Base-by-base conservation (phyloP, 2,888 invertebrate genomes). In the Limnephilus auricula region DNA sequence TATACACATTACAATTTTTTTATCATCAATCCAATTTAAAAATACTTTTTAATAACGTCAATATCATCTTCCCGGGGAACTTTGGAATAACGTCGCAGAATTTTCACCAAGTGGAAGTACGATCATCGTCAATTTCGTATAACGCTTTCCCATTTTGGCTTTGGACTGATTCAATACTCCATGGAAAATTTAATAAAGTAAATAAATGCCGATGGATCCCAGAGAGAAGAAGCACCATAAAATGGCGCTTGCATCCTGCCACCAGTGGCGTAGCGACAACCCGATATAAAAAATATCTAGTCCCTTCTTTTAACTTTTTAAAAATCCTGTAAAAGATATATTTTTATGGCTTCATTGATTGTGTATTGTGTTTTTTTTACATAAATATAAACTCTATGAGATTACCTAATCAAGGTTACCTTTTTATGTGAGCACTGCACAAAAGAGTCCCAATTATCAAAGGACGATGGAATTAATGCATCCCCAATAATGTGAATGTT, bases 111-210 rank as follows among this genome's bases (percentile, higher is more conserved):
- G 25, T 1, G 65, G 65, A 65, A 65, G 65, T 65, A 65, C 65
- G 65, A 65, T 65, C 65, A 25, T 65, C 32, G 80, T 32, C 31
- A 80, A 32, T 80, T 80, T 32, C 18, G 31, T 32, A 80, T 80
- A 80, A 80, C 80, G 32, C 32, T 30, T 32, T 80, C 18, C 32
- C 32, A 80, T 80, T 32, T 32, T 32, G 80, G 80, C 80, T 32
- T 80, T 32, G 80, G 32, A 32, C 80, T 80, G 80, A 32, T 34
- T 37, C 37, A 37, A 84, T 84, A 25, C n/a, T 18, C 25, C 37
- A 37, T 37, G 34, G n/a, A 84, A 84, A 84, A 37, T 84, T 84
- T 84, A 84, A 84, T 84, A 84, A 84, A 37, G 84, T 85, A 85
- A 85, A 85, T 85, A 85, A 85, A 85, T 25, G 31, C 65, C 31